A percentile compares a stretch with the other conserved stretches of the same genome.
phyloP scores from a whole-genome alignment of 2,113 vertebrate genomes.

The Myotis davidii region DNA sequence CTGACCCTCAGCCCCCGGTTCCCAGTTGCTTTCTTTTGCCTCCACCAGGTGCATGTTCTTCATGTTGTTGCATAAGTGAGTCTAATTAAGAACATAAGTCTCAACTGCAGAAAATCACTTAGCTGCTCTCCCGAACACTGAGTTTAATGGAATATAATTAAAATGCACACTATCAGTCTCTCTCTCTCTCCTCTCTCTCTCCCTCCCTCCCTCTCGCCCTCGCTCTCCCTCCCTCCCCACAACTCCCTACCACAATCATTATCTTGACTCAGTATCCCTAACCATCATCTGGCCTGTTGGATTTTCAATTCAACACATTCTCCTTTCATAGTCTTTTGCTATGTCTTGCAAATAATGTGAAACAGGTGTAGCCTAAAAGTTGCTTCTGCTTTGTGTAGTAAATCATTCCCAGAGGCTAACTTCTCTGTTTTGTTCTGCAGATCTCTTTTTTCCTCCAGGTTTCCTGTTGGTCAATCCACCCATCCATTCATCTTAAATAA shows the following conservation, averaged over 20 bases:
- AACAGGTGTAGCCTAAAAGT: slow-evolving; percentile 55
- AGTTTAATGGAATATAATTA: slow-evolving; percentile 15
- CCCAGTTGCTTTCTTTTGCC: background rate
- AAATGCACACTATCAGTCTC: background rate
- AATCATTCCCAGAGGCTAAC: slow-evolving; percentile 54
- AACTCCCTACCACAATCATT: background rate
- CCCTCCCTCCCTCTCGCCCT: background rate
- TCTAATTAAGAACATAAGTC: slow-evolving; percentile 64
- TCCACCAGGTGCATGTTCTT: background rate
- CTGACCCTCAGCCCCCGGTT: background rate
- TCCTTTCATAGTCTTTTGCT: slow-evolving; percentile 36
- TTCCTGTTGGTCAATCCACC: background rate
- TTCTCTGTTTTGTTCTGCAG: slow-evolving; percentile 46
- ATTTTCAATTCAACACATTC: slow-evolving; percentile 29
- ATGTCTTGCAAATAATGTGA: slow-evolving; percentile 35
- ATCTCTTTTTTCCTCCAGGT: background rate
- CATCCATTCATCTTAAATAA: background rate
- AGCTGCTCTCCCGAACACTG: background rate
- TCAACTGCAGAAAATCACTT: slow-evolving; percentile 42
- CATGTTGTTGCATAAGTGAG: slow-evolving; percentile 29
- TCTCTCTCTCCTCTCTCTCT: background rate
- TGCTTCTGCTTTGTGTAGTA: slow-evolving; percentile 48
- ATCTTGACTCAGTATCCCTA: slow-evolving; percentile 12
- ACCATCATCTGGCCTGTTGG: background rate
- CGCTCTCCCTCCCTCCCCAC: background rate